phyloP scores from a whole-genome alignment of 2,797 vertebrate genomes.

The Catamblyrhynchus diadema region DNA sequence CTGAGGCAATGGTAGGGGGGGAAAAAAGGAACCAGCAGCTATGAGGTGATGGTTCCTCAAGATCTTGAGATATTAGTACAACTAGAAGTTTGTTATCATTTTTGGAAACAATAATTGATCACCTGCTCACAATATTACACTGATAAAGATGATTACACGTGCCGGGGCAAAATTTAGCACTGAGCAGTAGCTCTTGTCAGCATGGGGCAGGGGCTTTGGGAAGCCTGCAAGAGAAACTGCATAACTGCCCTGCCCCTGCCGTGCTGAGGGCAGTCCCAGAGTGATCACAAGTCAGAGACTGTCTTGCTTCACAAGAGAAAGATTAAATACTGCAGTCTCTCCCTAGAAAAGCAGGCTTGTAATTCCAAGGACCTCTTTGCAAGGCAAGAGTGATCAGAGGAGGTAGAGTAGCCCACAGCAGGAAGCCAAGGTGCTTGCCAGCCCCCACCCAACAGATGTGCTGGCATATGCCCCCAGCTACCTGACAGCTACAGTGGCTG shows the following conservation, averaged over 20 bases:
- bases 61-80: not conserved
- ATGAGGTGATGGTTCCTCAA: not conserved
- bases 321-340: not conserved
- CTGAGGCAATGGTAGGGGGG: not conserved
- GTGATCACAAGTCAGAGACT: not conserved
- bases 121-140: not conserved
- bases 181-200: not conserved
- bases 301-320: not conserved
- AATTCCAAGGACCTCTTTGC: not conserved
- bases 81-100: not conserved
- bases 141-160: not conserved
- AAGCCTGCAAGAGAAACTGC: not conserved
- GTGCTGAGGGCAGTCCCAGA: rapidly evolving
- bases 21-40: rapidly evolving
- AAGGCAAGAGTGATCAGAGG: not conserved
- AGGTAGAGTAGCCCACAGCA: not conserved
- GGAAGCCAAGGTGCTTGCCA: not conserved
- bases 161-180: not conserved
- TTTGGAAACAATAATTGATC: not conserved
- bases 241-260: not conserved
- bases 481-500: not conserved
- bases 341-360: not conserved
- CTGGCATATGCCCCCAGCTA: not conserved
- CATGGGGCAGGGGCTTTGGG: not conserved
- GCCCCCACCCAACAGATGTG: not conserved